Evolutionary conservation across 92 coral and sea anemone genomes (phyloP).

Genomic region (Phenganax subtilis): DNA sequence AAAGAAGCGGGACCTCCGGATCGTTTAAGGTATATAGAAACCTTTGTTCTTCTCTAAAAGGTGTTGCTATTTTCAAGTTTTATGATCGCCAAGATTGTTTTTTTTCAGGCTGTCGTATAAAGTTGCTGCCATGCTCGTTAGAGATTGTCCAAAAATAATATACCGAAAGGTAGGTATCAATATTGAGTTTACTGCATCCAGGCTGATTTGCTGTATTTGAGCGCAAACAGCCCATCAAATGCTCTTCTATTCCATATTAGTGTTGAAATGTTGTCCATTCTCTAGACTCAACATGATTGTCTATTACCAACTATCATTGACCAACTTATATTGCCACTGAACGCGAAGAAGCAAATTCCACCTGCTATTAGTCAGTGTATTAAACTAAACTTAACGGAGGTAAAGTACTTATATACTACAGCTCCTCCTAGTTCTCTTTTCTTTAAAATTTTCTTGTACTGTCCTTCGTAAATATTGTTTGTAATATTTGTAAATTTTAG

Average conservation of each 20-base stretch:
- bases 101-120: slow-evolving; percentile 67
- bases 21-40: slow-evolving; percentile 57
- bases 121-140: slow-evolving; percentile 66
- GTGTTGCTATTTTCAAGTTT: too few species aligned
- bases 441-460: background rate
- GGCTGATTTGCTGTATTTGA: background rate
- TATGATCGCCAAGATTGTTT: background rate
- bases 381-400: slow-evolving; percentile 73
- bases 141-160: slow-evolving; percentile 74
- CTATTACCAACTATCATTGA: slow-evolving; percentile 82
- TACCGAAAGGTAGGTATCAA: slow-evolving; percentile 73
- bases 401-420: slow-evolving; percentile 20
- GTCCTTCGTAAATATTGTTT: background rate
- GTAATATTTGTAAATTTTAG: slow-evolving; percentile 37
- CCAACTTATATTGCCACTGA: slow-evolving; percentile 77
- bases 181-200: background rate
- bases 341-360: slow-evolving; percentile 64
- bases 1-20: slow-evolving; percentile 70
- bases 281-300: slow-evolving; percentile 79
- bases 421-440: background rate
- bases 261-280: background rate
- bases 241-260: background rate
- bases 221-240: background rate
- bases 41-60: too few species aligned
- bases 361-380: slow-evolving; percentile 67